Base-by-base conservation (phyloP, 2,888 invertebrate genomes). In the Morpho deidamia region DNA sequence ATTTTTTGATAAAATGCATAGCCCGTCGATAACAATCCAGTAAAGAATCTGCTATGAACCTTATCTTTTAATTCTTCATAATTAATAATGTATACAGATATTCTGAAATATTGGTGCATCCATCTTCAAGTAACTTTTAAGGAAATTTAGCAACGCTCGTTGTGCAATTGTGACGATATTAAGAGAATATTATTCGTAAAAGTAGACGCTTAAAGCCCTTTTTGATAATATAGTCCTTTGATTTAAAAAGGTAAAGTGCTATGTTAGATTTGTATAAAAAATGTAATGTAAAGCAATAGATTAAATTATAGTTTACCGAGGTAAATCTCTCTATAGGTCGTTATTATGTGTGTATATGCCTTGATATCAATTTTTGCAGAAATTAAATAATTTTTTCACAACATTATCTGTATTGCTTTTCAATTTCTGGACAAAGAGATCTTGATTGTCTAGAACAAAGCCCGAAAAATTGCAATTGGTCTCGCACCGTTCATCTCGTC, bases 381-480 rank as follows among this genome's bases (percentile, higher is more conserved):
- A 39, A 39, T 38, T 32, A 47, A 47, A 47, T 39, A 23, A 39
- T 32, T 39, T 47, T 39, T 38, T 11, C 32, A 32, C 23, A 39
- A 10, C 39, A 50, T 10, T 38, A 35, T n/a, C n/a, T n/a, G 34
- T 49, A 11, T 23, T 23, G 23, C 23, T 23, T 23, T 23, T 12
- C 37, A 47, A 45, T 49, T 45, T 35, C 34, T 1, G 44, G 23
- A 53, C 56, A 53, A 53, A 44, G 46, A 38, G 34, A 46, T 39
- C 53, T 43, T 48, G 37, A 46, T 46, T 47, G 48, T 56, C 57
- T 9, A 41, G 41, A 12, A 57, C 51, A 59, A 52, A 58, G 54
- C 39, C 55, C 54, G 50, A 60, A 50, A 53, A 61, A 64, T 60
- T 51, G 57, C 63, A 56, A 66, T 67, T 66, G 35, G 66, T 53